These are phyloP conservation scores for Hyalella azteca DNA, from an alignment of 2,888 invertebrate genomes.

Conservation along the genomic window DNA sequence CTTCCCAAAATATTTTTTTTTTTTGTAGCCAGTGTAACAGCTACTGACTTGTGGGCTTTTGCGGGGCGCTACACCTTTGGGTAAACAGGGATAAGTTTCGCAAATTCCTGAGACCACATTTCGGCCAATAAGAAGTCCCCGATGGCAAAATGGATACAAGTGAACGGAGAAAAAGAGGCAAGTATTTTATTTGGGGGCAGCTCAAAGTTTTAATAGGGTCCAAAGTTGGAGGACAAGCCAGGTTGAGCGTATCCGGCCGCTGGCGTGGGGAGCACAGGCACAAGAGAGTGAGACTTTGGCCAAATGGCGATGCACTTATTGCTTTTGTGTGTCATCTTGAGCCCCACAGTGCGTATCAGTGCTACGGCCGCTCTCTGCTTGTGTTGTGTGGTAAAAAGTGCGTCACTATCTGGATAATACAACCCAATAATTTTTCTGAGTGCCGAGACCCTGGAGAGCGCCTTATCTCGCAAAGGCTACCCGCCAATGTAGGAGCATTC, in stretches of 20 bases:
- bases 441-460: no score
- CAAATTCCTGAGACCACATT: not conserved
- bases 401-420: no score
- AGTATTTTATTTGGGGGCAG: conserved; percentile 13
- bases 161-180: not conserved
- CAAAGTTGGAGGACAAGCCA: conserved; percentile 11
- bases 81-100: not conserved
- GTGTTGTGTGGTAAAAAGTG: no score
- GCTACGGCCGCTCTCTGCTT: no score
- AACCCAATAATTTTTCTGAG: no score
- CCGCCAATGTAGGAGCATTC: not conserved
- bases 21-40: no score
- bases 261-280: no score
- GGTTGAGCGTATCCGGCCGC: not conserved
- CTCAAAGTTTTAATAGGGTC: conserved; percentile 30
- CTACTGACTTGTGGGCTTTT: no score
- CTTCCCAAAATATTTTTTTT: no score
- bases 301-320: not conserved
- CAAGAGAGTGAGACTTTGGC: not conserved
- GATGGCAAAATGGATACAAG: conserved; percentile 23
- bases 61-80: no score
- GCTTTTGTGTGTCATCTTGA: no score
- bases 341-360: no score
- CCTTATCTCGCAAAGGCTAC: not conserved
- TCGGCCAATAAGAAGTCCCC: conserved; percentile 32